phyloP scores from a whole-genome alignment of 2,888 invertebrate genomes.

The Calephelis perditalis region DNA sequence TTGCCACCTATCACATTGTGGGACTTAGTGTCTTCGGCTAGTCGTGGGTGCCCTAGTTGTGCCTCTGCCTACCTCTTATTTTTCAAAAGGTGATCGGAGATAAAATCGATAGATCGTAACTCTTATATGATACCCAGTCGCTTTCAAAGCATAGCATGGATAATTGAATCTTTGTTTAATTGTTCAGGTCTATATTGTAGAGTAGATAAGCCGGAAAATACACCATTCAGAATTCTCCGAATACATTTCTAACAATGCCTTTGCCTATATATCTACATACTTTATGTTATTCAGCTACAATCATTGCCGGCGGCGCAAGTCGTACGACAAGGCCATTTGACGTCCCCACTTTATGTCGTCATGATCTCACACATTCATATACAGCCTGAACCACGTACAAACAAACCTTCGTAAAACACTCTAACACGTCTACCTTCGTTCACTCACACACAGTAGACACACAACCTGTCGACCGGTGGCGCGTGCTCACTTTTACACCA shows the following conservation, averaged over 20 bases:
- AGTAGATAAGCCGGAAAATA: too few species aligned
- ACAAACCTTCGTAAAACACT: slow-evolving; percentile 28
- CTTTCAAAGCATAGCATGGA: too few species aligned
- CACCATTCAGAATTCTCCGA: not conserved
- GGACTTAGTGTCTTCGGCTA: too few species aligned
- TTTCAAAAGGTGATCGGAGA: too few species aligned
- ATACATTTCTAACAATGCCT: not conserved
- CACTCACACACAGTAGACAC: slow-evolving; percentile 52
- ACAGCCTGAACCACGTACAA: slow-evolving; percentile 35
- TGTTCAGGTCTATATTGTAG: too few species aligned
- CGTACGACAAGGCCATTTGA: slow-evolving; percentile 63
- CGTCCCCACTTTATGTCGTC: slow-evolving; percentile 47
- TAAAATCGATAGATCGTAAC: too few species aligned
- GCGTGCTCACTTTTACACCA: slow-evolving; percentile 37
- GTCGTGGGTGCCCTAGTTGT: too few species aligned
- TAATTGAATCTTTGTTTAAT: too few species aligned
- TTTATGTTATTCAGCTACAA: not conserved
- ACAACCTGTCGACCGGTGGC: slow-evolving; percentile 45
- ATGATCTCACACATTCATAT: slow-evolving; percentile 34
- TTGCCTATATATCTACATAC: not conserved
- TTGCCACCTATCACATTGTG: too few species aligned
- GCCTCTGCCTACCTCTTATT: too few species aligned
- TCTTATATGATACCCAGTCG: too few species aligned
- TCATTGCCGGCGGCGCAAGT: slow-evolving; percentile 37
- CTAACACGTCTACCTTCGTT: slow-evolving; percentile 42